Evolutionary conservation across 2,113 vertebrate genomes (phyloP).

Genomic region (Toxotes chatareus): DNA sequence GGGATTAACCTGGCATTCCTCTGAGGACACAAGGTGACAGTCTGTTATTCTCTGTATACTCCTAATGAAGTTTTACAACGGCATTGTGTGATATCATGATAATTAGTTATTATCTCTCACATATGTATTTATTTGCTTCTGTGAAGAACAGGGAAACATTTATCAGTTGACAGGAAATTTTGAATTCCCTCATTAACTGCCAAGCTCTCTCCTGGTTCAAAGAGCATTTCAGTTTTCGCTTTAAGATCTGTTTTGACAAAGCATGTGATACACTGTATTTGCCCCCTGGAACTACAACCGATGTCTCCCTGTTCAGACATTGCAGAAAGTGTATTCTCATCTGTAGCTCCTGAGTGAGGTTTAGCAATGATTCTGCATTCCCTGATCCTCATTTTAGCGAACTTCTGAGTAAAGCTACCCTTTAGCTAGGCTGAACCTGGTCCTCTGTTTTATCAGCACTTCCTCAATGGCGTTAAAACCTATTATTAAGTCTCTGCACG

Average conservation of each 20-base stretch:
- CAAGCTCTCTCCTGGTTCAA: constrained; percentile 10
- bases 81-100: constrained; percentile 1
- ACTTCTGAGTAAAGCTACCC: neutral
- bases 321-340: neutral
- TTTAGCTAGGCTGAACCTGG: neutral
- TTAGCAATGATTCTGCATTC: constrained; percentile 11
- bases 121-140: neutral
- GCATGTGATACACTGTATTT: constrained; percentile 1
- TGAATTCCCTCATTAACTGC: neutral
- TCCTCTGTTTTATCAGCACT: neutral
- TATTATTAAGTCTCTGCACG: neutral
- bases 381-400: too few relatives aligned
- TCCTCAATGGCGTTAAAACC: constrained; percentile 11
- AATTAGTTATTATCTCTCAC: neutral
- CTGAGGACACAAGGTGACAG: neutral
- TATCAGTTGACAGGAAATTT: neutral
- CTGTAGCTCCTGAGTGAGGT: neutral
- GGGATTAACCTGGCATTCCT: neutral
- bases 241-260: neutral
- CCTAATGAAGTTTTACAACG: constrained; percentile 4
- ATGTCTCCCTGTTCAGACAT: neutral
- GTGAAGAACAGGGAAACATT: neutral
- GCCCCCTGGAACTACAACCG: constrained; percentile 12
- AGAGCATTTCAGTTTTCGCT: constrained; percentile 33
- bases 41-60: constrained; percentile 13